phyloP scores from a whole-genome alignment of 2,888 invertebrate genomes.

The Lysandra coridon region DNA sequence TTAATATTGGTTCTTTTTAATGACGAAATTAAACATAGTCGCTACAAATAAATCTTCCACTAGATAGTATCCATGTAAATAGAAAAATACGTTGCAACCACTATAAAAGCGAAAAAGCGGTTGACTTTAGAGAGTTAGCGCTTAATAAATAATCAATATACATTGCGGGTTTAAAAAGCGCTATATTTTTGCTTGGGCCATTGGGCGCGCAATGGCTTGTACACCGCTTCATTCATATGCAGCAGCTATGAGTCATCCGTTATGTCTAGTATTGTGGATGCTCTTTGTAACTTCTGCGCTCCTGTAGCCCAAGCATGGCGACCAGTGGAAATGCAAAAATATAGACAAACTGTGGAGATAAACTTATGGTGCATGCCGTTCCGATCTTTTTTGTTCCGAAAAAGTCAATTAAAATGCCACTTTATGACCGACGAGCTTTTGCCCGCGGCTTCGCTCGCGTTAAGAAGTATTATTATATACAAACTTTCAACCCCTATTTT shows the following conservation, averaged over 20 bases:
- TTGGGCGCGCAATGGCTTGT: conserved; percentile 42
- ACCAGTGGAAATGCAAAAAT: no score
- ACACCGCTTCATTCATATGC: conserved; percentile 28
- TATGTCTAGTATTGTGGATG: not conserved
- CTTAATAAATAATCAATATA: conserved; percentile 26
- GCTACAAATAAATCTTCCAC: not conserved
- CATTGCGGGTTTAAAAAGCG: conserved; percentile 25
- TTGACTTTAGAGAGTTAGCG: conserved; percentile 14
- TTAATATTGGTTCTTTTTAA: no score
- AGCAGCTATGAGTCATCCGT: conserved; percentile 16
- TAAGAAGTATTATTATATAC: no score
- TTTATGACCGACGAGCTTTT: no score
- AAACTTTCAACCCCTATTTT: no score
- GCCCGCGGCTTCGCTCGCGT: no score
- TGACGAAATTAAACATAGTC: no score
- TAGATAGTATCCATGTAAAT: not conserved
- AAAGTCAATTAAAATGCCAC: no score
- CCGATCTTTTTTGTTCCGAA: no score
- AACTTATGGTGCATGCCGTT: no score
- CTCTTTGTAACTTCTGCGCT: conserved; percentile 7
- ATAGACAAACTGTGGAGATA: no score
- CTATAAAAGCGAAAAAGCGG: not conserved
- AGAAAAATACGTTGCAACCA: not conserved
- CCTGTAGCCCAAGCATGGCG: not conserved
- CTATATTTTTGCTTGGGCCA: conserved; percentile 35